These are phyloP conservation scores for Sericinus montela DNA, from an alignment of 2,888 invertebrate species.

Conservation along the genomic window DNA sequence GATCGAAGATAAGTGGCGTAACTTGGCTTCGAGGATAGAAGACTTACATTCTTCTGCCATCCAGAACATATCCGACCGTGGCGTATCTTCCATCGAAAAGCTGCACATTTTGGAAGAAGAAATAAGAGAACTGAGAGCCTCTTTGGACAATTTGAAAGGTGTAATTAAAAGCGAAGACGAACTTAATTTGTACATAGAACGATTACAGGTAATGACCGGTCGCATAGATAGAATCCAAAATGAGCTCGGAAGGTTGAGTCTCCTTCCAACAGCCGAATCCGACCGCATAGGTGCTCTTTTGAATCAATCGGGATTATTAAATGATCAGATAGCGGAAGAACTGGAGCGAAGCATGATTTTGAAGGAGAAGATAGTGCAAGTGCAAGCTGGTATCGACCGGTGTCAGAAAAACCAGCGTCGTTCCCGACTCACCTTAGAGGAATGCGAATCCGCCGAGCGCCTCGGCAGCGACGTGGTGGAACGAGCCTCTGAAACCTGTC, in stretches of 20 bases:
- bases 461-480: constrained; percentile 88
- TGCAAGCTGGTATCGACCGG: constrained; percentile 84
- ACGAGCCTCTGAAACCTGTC: constrained; percentile 86
- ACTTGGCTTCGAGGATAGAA: constrained; percentile 81
- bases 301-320: constrained; percentile 84
- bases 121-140: constrained; percentile 84
- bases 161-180: constrained; percentile 92
- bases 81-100: constrained; percentile 86
- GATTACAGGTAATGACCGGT: constrained; percentile 86
- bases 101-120: constrained; percentile 87
- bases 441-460: constrained; percentile 85
- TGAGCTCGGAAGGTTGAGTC: constrained; percentile 86
- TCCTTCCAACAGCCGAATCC: constrained; percentile 86
- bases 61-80: constrained; percentile 85
- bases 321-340: constrained; percentile 87
- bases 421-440: constrained; percentile 82
- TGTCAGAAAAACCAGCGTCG: constrained; percentile 84
- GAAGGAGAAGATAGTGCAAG: constrained; percentile 86
- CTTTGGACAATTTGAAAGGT: constrained; percentile 85
- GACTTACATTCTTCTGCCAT: constrained; percentile 83
- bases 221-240: constrained; percentile 89
- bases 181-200: constrained; percentile 88
- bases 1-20: constrained; percentile 87
- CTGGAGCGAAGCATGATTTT: constrained; percentile 85
- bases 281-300: constrained; percentile 87